These are phyloP conservation scores for Neoscelio sp. DNA, from an alignment of 2,888 invertebrate species.

Conservation along the genomic window DNA sequence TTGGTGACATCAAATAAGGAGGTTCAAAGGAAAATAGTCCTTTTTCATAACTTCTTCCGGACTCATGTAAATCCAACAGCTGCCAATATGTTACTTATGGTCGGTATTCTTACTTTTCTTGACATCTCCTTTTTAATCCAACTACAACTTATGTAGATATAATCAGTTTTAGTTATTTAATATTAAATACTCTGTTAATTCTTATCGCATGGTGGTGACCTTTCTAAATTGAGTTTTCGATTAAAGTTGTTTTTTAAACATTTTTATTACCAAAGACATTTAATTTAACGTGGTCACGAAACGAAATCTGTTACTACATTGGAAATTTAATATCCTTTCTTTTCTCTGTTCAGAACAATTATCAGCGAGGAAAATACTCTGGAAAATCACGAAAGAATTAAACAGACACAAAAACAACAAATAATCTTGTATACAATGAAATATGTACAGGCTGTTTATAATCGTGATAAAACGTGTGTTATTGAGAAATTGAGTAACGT, in stretches of 20 bases:
- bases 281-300: not conserved
- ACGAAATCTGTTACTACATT: conserved; percentile 23
- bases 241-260: not conserved
- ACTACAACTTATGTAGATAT: too few relatives aligned
- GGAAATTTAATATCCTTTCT: conserved; percentile 33
- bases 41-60: conserved; percentile 91
- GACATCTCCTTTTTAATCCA: not conserved
- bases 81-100: conserved; percentile 93
- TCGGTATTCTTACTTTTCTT: conserved; percentile 79
- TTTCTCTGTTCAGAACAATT: conserved; percentile 14
- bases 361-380: conserved; percentile 1
- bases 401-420: conserved; percentile 12
- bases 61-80: conserved; percentile 89
- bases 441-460: conserved; percentile 6
- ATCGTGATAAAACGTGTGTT: not conserved
- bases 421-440: conserved; percentile 1
- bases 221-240: not conserved
- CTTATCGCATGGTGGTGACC: too few relatives aligned
- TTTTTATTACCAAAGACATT: conserved; percentile 2
- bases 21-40: conserved; percentile 89
- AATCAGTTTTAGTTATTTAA: too few relatives aligned
- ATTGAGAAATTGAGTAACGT: not conserved
- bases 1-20: conserved; percentile 85
- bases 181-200: too few relatives aligned
- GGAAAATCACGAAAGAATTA: conserved; percentile 16